phyloP scores from a whole-genome alignment of 2,113 vertebrate species.

The Clinocottus analis region DNA sequence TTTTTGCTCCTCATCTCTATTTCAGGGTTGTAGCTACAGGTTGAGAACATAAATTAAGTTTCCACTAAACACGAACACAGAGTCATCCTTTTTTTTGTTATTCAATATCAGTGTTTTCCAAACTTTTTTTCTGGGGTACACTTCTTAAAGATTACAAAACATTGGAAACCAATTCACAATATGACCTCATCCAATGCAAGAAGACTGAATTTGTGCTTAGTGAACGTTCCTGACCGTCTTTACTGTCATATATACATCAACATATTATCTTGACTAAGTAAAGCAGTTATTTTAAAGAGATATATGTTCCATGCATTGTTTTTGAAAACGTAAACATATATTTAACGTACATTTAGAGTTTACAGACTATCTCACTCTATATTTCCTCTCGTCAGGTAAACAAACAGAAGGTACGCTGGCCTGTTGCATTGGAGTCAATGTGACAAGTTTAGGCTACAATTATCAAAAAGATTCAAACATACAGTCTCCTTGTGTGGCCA shows the following conservation, averaged over 20 bases:
- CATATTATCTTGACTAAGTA: not conserved
- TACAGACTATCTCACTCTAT: not conserved
- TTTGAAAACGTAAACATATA: too few relatives aligned
- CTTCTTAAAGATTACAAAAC: too few relatives aligned
- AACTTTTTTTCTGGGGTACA: too few relatives aligned
- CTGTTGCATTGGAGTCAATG: not conserved
- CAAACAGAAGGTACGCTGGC: not conserved
- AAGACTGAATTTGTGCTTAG: too few relatives aligned
- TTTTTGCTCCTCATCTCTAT: not conserved
- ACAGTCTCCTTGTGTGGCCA: not conserved
- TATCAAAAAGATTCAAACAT: too few relatives aligned
- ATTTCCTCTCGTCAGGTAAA: not conserved
- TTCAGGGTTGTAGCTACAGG: too few relatives aligned
- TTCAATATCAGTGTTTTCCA: not conserved
- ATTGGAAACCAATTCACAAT: too few relatives aligned
- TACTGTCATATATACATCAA: not conserved
- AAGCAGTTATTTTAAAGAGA: not conserved
- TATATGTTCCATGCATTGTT: not conserved
- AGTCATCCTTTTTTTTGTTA: not conserved
- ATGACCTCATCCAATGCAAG: too few relatives aligned
- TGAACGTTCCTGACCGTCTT: too few relatives aligned
- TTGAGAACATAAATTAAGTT: not conserved
- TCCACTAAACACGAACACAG: not conserved
- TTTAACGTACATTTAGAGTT: too few relatives aligned
- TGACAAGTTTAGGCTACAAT: not conserved